Evolutionary conservation across 2,113 vertebrate species (phyloP).

Genomic region (Glaucomys volans): DNA sequence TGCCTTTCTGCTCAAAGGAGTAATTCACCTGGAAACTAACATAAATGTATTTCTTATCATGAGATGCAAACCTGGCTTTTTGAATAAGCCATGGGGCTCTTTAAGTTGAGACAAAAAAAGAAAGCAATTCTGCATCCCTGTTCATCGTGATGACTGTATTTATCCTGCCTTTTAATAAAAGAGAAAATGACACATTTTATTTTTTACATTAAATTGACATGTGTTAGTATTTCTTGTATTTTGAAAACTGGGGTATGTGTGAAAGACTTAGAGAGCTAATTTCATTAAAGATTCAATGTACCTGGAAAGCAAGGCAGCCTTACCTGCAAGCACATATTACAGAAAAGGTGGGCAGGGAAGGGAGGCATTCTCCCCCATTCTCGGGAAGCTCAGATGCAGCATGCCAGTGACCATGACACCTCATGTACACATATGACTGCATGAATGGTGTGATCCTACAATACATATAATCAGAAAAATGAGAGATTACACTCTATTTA

Average conservation of each 20-base stretch:
- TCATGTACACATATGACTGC: no score
- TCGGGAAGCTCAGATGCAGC: not conserved
- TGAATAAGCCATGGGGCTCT: not conserved
- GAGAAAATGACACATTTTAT: not conserved
- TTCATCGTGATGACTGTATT: not conserved
- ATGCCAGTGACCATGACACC: no score
- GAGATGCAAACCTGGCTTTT: slow-evolving; percentile 18
- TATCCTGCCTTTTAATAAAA: not conserved
- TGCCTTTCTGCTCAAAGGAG: slow-evolving; percentile 10
- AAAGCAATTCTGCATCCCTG: not conserved
- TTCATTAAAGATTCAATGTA: not conserved
- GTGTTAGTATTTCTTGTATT: not conserved
- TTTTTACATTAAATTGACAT: slow-evolving; percentile 13
- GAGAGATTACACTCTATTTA: no score
- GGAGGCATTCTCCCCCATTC: not conserved
- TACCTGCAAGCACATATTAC: not conserved
- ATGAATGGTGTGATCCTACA: no score
- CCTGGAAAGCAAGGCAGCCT: not conserved
- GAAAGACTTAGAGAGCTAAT: not conserved
- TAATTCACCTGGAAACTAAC: not conserved
- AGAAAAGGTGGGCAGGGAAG: not conserved
- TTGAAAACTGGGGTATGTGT: not conserved
- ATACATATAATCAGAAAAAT: no score
- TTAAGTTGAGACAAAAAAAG: not conserved
- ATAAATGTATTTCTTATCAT: not conserved